Conservation (phyloP, 2,888 invertebrate genomes). For the Dexiosoma caninum region DNA sequence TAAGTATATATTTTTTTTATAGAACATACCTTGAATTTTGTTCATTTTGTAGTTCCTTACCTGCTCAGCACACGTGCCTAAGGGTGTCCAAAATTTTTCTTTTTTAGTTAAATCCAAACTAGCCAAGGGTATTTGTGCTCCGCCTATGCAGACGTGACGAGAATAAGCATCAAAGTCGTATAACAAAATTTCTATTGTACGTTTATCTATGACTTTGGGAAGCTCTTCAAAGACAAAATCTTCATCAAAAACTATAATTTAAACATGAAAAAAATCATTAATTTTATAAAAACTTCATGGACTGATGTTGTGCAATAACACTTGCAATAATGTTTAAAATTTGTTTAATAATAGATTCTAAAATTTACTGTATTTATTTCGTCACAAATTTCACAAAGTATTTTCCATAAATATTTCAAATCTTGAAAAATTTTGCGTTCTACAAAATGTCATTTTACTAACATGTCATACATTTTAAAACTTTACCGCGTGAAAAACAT, state of each 20-base stretch:
- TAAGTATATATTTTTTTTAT: conserved; percentile 2
- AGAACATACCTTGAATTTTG: too few species aligned
- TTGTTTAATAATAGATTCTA: too few species aligned
- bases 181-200: conserved; percentile 81
- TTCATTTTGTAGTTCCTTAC: conserved; percentile 63
- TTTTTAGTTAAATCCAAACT: conserved; percentile 80
- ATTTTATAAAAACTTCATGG: too few species aligned
- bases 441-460: too few species aligned
- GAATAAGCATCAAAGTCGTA: conserved; percentile 84
- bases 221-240: conserved; percentile 83
- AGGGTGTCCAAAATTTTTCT: conserved; percentile 80
- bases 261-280: neutral
- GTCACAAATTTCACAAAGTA: too few species aligned
- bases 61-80: conserved; percentile 79
- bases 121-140: conserved; percentile 80
- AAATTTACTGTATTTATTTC: too few species aligned
- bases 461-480: too few species aligned
- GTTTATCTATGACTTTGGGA: conserved; percentile 79
- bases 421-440: too few species aligned
- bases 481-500: too few species aligned
- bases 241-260: conserved; percentile 82
- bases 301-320: too few species aligned
- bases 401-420: too few species aligned
- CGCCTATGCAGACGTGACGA: conserved; percentile 83
- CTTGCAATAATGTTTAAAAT: too few species aligned